Evolutionary conservation across 2,113 vertebrate genomes (phyloP).

Genomic region (Melanotaenia duboulayi): DNA sequence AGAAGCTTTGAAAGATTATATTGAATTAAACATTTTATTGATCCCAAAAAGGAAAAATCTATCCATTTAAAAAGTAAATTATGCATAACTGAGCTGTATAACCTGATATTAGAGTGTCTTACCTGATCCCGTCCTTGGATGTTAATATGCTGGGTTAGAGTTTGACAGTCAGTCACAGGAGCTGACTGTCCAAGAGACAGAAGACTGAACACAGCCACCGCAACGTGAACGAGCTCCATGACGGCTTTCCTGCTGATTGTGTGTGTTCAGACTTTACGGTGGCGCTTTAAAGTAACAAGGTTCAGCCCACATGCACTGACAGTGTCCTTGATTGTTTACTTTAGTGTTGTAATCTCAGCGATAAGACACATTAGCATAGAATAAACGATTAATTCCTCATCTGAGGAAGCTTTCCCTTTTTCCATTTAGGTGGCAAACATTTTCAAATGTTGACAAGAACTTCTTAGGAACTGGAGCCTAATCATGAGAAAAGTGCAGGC

Average conservation of each 20-base stretch:
- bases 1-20: conserved; percentile 46
- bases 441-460: too few relatives aligned
- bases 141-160: conserved; percentile 8
- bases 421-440: background rate
- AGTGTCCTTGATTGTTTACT: conserved; percentile 20
- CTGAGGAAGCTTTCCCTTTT: background rate
- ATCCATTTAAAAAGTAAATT: too few relatives aligned
- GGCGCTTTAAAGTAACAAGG: background rate
- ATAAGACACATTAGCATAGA: background rate
- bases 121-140: conserved; percentile 43
- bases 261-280: background rate
- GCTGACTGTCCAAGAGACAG: conserved; percentile 43
- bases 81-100: too few relatives aligned
- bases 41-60: background rate
- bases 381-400: background rate
- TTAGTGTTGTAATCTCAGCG: conserved; percentile 7
- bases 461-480: too few relatives aligned
- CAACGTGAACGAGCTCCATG: conserved; percentile 28
- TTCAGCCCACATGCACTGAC: background rate
- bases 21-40: background rate
- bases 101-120: background rate
- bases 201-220: conserved; percentile 39
- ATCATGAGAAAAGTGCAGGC: too few relatives aligned
- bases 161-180: conserved; percentile 53
- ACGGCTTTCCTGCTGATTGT: background rate